Conservation (phyloP, 2,797 vertebrate genomes). For the Oreochromis grahami region DNA sequence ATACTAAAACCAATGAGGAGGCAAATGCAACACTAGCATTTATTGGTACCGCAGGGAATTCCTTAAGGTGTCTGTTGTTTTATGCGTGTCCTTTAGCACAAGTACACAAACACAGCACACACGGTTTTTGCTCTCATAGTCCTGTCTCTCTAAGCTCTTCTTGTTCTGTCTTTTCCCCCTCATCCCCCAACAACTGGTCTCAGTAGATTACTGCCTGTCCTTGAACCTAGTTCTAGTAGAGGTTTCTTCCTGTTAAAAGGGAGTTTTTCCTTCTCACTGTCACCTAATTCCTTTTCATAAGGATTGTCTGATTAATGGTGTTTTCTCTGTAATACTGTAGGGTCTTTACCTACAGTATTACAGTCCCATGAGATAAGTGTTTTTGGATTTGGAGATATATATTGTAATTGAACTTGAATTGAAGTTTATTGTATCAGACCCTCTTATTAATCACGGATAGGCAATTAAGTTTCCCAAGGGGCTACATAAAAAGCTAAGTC, state of each 20-base stretch:
- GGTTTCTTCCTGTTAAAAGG: background rate
- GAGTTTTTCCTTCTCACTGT: background rate
- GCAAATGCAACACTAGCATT: slow-evolving; percentile 40
- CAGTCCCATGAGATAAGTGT: background rate
- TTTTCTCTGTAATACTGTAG: background rate
- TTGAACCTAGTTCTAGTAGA: background rate
- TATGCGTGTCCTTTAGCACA: background rate
- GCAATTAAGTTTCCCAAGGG: background rate
- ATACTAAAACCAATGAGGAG: slow-evolving; percentile 45
- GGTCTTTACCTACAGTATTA: background rate
- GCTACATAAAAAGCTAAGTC: background rate
- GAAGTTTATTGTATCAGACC: background rate
- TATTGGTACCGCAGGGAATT: slow-evolving; percentile 33
- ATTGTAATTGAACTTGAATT: background rate
- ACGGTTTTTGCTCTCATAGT: background rate
- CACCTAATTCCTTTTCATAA: background rate
- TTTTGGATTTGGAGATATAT: background rate
- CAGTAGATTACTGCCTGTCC: fast-evolving
- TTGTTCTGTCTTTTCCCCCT: background rate
- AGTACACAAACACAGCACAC: slow-evolving; percentile 15
- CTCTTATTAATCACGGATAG: background rate
- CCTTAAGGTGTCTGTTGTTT: slow-evolving; percentile 22
- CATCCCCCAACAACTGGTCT: background rate
- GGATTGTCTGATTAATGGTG: background rate
- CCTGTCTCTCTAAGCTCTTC: background rate